Percentiles rank a stretch among this genome's conserved stretches.
Evolutionary conservation across 2,797 vertebrate genomes (phyloP).

Genomic region (Lacerta agilis): DNA sequence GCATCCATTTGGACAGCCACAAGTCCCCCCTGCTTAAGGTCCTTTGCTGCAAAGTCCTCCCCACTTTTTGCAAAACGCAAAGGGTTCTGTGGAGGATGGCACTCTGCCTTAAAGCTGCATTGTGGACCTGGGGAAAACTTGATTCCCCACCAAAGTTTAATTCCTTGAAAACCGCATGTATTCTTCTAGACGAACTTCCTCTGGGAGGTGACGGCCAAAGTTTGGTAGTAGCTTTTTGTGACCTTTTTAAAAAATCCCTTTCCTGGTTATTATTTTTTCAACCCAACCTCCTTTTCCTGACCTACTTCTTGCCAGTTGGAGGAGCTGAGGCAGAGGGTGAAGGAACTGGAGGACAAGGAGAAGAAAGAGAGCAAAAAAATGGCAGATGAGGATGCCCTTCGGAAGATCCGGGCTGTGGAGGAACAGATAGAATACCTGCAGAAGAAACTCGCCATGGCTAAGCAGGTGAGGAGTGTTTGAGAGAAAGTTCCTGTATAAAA

Average conservation of each 20-base stretch:
- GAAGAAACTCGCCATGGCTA: slow-evolving; percentile 95
- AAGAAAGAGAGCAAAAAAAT: slow-evolving; percentile 97
- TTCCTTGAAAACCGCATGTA: background rate
- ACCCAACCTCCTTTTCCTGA: background rate
- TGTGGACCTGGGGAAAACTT: background rate
- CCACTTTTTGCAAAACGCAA: background rate
- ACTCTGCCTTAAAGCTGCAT: background rate
- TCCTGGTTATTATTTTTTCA: background rate
- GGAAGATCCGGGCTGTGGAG: slow-evolving; percentile 94
- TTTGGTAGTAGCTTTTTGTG: background rate
- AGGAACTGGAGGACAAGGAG: slow-evolving; percentile 94
- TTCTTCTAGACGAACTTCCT: background rate
- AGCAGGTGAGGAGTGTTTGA: slow-evolving; percentile 83
- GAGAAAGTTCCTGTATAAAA: background rate
- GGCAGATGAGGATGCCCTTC: slow-evolving; percentile 94
- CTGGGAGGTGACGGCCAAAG: background rate
- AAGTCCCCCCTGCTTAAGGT: background rate
- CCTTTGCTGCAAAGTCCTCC: background rate
- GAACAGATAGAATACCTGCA: slow-evolving; percentile 96
- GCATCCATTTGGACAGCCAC: background rate
- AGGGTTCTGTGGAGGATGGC: background rate
- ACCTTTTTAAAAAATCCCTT: background rate
- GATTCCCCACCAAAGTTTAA: too few relatives aligned
- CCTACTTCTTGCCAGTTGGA: slow-evolving; percentile 82
- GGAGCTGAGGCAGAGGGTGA: slow-evolving; percentile 90